Conservation (phyloP, 2,113 vertebrate genomes). For the Catharus minimus region DNA sequence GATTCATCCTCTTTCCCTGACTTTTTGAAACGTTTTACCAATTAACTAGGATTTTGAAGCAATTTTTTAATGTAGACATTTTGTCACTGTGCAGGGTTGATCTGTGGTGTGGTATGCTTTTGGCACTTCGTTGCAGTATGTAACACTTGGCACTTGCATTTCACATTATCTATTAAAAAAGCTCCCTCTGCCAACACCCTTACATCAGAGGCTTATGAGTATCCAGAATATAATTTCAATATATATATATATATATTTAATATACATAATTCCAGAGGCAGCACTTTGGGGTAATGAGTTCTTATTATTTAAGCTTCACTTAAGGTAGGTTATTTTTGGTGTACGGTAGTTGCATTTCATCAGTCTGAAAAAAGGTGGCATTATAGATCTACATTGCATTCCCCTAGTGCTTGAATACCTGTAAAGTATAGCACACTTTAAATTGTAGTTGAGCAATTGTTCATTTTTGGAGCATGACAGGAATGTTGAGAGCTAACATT, state of each 20-base stretch:
- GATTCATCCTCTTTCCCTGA: neutral
- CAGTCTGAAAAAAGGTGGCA: conserved; percentile 69
- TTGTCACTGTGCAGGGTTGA: neutral
- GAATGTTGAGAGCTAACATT: neutral
- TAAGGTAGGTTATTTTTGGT: conserved; percentile 1
- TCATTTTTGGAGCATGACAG: neutral
- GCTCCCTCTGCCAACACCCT: neutral
- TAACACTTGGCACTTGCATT: neutral
- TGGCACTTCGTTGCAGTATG: neutral
- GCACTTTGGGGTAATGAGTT: neutral
- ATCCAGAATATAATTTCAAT: neutral
- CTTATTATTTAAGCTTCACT: neutral
- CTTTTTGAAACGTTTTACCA: neutral
- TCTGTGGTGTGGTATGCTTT: neutral
- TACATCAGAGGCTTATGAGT: neutral
- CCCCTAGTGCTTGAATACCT: conserved; percentile 20
- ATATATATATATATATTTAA: neutral
- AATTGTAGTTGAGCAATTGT: neutral
- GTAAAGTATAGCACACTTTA: neutral
- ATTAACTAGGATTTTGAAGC: neutral
- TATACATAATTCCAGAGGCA: neutral
- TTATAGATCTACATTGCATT: conserved; percentile 65
- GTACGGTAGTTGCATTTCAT: conserved; percentile 57
- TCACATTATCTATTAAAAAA: neutral
- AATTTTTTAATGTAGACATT: neutral